phyloP scores from a whole-genome alignment of 2,113 vertebrate genomes.

The Numida meleagris region DNA sequence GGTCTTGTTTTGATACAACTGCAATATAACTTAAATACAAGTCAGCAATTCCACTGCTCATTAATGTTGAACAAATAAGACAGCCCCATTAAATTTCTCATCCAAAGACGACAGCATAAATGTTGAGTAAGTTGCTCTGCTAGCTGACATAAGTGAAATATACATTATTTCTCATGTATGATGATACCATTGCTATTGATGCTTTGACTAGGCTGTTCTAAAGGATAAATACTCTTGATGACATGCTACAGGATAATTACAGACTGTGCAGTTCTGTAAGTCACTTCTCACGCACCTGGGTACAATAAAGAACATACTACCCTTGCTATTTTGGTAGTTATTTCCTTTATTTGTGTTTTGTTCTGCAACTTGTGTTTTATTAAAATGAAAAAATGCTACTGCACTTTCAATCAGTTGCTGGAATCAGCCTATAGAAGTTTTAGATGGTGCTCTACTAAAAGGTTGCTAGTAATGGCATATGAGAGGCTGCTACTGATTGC shows the following conservation, averaged over 20 bases:
- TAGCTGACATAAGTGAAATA: not conserved
- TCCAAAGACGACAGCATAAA: not conserved
- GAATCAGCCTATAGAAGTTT: not conserved
- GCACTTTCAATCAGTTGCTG: not conserved
- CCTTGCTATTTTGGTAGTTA: not conserved
- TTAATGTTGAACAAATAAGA: not conserved
- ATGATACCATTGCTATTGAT: not conserved
- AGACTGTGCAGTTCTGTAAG: not conserved
- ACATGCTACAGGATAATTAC: accelerated
- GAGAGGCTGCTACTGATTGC: not conserved
- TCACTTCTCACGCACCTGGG: not conserved
- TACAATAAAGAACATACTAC: not conserved
- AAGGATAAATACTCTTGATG: not conserved
- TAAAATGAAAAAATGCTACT: not conserved
- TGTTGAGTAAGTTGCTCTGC: not conserved
- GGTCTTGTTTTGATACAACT: not conserved
- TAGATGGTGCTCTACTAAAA: not conserved
- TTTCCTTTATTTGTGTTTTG: not conserved
- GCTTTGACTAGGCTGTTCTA: not conserved
- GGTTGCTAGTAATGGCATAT: not conserved
- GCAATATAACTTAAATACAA: not conserved
- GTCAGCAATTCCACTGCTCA: not conserved
- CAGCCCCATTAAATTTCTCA: not conserved
- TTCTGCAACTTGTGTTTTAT: not conserved
- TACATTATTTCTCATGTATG: not conserved